Base-by-base conservation (phyloP, 1,140 invertebrate species). In the Maniola jurtina region DNA sequence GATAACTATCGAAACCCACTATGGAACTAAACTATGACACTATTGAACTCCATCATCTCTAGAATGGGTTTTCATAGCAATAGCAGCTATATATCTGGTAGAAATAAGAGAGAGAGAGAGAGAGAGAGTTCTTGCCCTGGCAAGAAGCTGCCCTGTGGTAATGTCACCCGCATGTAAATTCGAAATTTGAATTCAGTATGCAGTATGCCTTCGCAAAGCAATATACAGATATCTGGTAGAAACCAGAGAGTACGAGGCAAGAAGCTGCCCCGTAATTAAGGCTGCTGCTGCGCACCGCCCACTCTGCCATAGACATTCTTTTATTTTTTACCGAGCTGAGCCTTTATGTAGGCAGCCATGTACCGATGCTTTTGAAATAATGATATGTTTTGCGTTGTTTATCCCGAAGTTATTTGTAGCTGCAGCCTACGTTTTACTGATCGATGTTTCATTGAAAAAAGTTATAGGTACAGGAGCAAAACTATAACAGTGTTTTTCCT, bases 221-320 rank as follows among this genome's bases (percentile, higher is more conserved):
- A 56, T 68, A 68, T 62, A 55, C 54, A 55, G 54, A 55, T 61
- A 66, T 66, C 64, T 66, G 58, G 54, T 55, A 55, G 25, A 55
- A 11, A 55, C 33, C 64, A 59, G 58, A 35, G 47, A 61, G 52
- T 67, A 67, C 66, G 68, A 73, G 68, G 72, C 72, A 73, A 73
- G 72, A 71, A 73, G 72, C 72, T 56, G 63, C 72, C 72, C 72
- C 68, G 60, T 71, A 71, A 71, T 73, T 73, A 73, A 70, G 68
- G 68, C 72, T 73, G 72, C 72, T 68, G 72, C 40, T 61, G 72
- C 68, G 68, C 66, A 63, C 72, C 72, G 72, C 72, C 72, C 72
- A 73, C 65, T 56, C 61, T 65, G 61, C 72, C 72, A 73, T 73
- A 73, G 71, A 70, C 57, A 64, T 62, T 73, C 47, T 65, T 73